Percentiles rank a stretch among this genome's conserved stretches.
Evolutionary conservation across 2,113 vertebrate genomes (phyloP).

Genomic region (Dasyornis broadbenti): DNA sequence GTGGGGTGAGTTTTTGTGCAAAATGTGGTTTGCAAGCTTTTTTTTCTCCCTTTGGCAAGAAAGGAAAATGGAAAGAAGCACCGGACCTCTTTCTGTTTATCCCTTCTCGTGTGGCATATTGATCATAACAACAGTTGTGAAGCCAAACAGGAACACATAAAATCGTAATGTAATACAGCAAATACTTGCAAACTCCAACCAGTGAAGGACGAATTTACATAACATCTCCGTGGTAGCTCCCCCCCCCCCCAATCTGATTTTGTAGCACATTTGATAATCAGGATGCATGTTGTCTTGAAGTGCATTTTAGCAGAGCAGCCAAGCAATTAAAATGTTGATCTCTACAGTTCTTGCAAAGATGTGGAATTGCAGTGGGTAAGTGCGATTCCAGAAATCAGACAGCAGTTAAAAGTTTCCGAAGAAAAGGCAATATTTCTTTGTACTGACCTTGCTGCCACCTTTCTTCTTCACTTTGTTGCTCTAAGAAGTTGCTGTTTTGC

Average conservation of each 20-base stretch:
- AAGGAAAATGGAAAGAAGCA: neutral
- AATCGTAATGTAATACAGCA: neutral
- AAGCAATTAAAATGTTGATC: constrained; percentile 54
- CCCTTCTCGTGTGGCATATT: neutral
- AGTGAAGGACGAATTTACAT: neutral
- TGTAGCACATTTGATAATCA: neutral
- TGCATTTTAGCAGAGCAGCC: constrained; percentile 37
- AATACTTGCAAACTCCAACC: constrained; percentile 48
- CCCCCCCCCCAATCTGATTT: neutral
- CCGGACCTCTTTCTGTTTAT: neutral
- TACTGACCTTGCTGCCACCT: constrained; percentile 79
- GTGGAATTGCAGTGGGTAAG: neutral
- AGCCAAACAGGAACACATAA: neutral
- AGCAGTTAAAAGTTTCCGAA: constrained; percentile 54
- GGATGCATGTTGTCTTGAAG: neutral
- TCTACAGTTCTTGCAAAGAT: constrained; percentile 22
- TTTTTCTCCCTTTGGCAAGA: neutral
- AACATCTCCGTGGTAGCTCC: neutral
- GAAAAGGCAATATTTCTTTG: constrained; percentile 79
- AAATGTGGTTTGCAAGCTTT: neutral
- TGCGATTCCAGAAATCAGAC: constrained; percentile 51
- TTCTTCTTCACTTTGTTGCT: constrained; percentile 74
- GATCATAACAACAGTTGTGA: neutral
- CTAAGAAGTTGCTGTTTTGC: constrained; percentile 80
- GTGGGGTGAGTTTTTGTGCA: constrained; percentile 16